phyloP scores from a whole-genome alignment of 2,888 invertebrate genomes.

The Oxytorus armatus region DNA sequence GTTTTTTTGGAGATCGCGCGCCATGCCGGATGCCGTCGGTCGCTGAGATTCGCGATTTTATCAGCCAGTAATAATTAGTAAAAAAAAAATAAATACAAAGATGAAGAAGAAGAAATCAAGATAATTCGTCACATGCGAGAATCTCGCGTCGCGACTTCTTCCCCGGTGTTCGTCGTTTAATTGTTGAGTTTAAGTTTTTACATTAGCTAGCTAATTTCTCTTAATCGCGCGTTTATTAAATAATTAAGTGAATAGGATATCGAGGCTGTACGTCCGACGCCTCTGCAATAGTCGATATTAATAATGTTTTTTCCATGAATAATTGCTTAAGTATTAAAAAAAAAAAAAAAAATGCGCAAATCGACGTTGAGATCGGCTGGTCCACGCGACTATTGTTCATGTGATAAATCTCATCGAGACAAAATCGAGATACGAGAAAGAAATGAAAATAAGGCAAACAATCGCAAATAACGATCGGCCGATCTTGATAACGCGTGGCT shows the following conservation, averaged over 20 bases:
- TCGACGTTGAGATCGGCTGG: slow-evolving; percentile 34
- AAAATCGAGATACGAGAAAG: neutral
- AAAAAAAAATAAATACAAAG: slow-evolving; percentile 10
- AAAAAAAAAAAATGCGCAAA: slow-evolving; percentile 12
- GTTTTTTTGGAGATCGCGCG: slow-evolving; percentile 66
- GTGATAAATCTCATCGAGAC: neutral
- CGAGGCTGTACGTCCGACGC: slow-evolving; percentile 12
- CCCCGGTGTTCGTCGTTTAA: slow-evolving; percentile 68
- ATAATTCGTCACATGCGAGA: slow-evolving; percentile 16
- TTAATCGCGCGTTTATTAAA: slow-evolving; percentile 54
- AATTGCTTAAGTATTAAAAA: slow-evolving; percentile 58
- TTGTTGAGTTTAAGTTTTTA: slow-evolving; percentile 72
- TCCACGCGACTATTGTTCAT: neutral
- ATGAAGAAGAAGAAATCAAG: slow-evolving; percentile 30
- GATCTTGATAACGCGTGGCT: slow-evolving; percentile 43
- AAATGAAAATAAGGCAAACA: neutral
- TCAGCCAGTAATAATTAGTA: slow-evolving; percentile 35
- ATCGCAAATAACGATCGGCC: slow-evolving; percentile 25
- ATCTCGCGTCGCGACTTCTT: slow-evolving; percentile 65
- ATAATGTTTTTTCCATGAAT: slow-evolving; percentile 66
- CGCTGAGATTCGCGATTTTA: slow-evolving; percentile 40
- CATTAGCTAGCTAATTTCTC: slow-evolving; percentile 71
- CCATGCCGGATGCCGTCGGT: slow-evolving; percentile 68
- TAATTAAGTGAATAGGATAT: slow-evolving; percentile 9
- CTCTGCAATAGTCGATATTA: slow-evolving; percentile 68